Percentiles rank a stretch among this genome's conserved stretches.
phyloP scores from a whole-genome alignment of 2,113 vertebrate species.

The Elaphurus davidianus region DNA sequence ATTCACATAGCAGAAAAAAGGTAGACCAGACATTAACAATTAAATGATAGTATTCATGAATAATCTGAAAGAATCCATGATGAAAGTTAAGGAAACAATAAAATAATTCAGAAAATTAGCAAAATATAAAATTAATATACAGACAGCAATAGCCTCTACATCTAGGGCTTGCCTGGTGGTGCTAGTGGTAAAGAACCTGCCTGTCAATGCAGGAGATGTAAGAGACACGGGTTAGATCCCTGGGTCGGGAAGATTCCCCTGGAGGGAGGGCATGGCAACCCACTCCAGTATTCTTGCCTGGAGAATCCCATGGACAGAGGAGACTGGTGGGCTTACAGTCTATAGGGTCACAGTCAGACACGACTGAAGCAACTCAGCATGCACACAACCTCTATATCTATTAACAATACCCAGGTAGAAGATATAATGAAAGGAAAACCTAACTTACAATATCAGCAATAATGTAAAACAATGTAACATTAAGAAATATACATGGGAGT shows the following conservation, averaged over 20 bases:
- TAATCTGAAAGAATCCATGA: neutral
- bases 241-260: neutral
- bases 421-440: neutral
- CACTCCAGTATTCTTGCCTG: neutral
- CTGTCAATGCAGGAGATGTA: neutral
- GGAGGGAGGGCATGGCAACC: neutral
- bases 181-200: neutral
- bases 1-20: neutral
- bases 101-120: neutral
- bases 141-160: neutral
- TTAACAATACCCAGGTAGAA: neutral
- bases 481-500: neutral
- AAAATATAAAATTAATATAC: neutral
- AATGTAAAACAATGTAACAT: neutral
- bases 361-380: neutral
- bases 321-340: neutral
- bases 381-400: neutral
- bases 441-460: neutral
- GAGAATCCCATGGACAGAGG: neutral
- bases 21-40: neutral
- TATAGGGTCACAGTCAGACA: neutral
- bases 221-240: neutral
- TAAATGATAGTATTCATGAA: neutral
- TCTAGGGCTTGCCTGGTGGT: neutral
- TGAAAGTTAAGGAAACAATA: neutral